phyloP scores from a whole-genome alignment of 2,797 vertebrate species.

The Ptychobarbus kaznakovi region DNA sequence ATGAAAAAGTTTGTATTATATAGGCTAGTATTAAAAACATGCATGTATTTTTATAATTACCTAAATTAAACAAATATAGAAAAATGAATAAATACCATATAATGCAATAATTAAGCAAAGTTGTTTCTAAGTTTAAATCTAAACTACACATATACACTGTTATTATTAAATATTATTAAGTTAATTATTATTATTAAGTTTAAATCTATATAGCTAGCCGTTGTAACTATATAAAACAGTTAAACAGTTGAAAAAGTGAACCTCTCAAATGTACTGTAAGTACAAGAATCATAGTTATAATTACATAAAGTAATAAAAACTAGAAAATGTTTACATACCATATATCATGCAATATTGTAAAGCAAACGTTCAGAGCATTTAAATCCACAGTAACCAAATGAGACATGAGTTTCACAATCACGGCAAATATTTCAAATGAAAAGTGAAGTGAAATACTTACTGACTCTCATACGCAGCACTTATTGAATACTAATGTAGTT shows the following conservation, averaged over 20 bases:
- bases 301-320: background rate
- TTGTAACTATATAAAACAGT: no score
- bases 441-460: conserved; percentile 36
- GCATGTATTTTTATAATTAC: no score
- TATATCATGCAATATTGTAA: background rate
- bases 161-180: no score
- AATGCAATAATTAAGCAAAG: background rate
- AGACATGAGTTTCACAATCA: background rate
- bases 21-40: no score
- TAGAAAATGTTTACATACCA: background rate
- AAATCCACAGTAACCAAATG: background rate
- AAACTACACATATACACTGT: background rate
- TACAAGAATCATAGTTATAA: background rate
- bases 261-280: background rate
- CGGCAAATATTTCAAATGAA: background rate
- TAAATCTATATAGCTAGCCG: background rate
- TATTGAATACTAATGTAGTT: background rate
- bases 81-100: background rate
- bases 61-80: background rate
- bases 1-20: no score
- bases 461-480: background rate
- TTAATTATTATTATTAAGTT: background rate
- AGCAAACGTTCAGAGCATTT: background rate
- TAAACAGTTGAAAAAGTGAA: background rate
- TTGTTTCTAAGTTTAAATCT: background rate